Percentiles rank a stretch among this genome's conserved stretches.
Evolutionary conservation across 2,797 vertebrate species (phyloP).

Genomic region (Acipenser oxyrinchus): DNA sequence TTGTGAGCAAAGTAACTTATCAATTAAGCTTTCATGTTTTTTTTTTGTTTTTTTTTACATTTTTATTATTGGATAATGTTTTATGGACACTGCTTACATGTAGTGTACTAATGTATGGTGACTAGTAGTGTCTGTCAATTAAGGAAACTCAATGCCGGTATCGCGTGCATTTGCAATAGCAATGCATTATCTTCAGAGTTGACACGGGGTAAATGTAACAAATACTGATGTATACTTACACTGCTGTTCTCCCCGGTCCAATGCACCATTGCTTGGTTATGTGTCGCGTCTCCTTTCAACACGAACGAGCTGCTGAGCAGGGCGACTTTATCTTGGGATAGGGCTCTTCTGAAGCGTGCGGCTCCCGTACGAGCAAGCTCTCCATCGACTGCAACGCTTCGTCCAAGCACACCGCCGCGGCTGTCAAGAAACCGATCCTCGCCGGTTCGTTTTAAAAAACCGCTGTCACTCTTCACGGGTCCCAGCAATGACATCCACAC

Average conservation of each 20-base stretch:
- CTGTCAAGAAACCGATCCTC: conserved; percentile 32
- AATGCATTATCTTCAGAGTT: not conserved
- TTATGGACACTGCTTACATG: not conserved
- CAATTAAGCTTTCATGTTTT: no score
- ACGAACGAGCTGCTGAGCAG: conserved; percentile 92
- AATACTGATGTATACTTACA: conserved; percentile 67
- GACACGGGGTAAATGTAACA: not conserved
- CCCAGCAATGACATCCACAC: conserved; percentile 47
- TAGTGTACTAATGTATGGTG: not conserved
- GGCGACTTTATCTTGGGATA: conserved; percentile 64
- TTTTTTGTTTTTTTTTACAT: no score
- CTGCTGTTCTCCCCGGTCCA: conserved; percentile 99
- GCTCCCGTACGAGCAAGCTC: conserved; percentile 26
- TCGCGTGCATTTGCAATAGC: no score
- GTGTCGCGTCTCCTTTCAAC: conserved; percentile 88
- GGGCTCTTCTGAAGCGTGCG: conserved; percentile 56
- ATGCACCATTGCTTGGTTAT: conserved; percentile 98
- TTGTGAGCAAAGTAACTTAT: no score
- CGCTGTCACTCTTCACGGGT: conserved; percentile 44
- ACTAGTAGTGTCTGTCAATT: not conserved
- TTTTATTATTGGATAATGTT: no score
- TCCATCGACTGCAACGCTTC: conserved; percentile 27
- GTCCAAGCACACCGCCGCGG: conserved; percentile 30
- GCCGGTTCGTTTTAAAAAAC: conserved; percentile 39
- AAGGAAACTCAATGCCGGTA: not conserved